Percentiles rank a stretch among this genome's conserved stretches.
These are phyloP conservation scores for Lottia scabra DNA, from an alignment of 2,888 invertebrate species.

Conservation along the genomic window DNA sequence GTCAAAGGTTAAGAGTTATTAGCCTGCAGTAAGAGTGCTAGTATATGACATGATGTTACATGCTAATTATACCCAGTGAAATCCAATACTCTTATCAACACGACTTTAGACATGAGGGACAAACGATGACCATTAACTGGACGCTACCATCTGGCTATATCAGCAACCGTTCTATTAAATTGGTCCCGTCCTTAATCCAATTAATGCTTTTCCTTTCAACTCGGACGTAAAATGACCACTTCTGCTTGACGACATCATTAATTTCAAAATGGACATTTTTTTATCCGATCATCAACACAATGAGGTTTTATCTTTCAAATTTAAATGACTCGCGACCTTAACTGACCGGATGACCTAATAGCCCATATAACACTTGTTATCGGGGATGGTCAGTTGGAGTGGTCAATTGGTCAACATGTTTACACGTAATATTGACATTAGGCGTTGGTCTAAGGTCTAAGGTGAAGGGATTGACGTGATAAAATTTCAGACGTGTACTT, in stretches of 20 bases:
- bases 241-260: too few species aligned
- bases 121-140: constrained; percentile 1
- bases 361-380: too few species aligned
- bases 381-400: not conserved
- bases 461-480: not conserved
- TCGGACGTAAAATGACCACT: not conserved
- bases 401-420: not conserved
- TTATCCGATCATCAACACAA: too few species aligned
- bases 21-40: too few species aligned
- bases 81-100: not conserved
- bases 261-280: too few species aligned
- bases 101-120: not conserved
- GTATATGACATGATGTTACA: not conserved
- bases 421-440: not conserved
- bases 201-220: not conserved
- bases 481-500: not conserved
- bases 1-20: too few species aligned
- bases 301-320: too few species aligned
- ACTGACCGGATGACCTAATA: too few species aligned
- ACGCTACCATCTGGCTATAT: not conserved
- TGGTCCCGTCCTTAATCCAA: not conserved
- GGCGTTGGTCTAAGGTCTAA: not conserved
- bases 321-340: too few species aligned
- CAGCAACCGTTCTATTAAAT: not conserved
- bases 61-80: not conserved